Percentiles rank a stretch among this genome's conserved stretches.
These are phyloP conservation scores for Rhyacophila brunnea DNA, from an alignment of 1,140 invertebrate genomes.

Conservation along the genomic window DNA sequence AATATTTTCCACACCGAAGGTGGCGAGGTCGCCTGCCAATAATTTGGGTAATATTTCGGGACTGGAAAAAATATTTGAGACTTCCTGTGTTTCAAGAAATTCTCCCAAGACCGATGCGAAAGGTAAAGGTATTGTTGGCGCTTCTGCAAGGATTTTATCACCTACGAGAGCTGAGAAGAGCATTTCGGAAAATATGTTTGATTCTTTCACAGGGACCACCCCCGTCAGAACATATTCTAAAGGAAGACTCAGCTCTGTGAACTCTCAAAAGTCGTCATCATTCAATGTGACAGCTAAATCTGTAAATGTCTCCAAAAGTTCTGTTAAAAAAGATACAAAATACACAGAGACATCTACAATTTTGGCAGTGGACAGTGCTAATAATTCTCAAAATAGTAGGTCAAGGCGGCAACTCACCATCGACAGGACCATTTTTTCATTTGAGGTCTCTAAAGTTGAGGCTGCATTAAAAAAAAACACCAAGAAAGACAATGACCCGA, in stretches of 20 bases:
- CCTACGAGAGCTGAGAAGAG: constrained; percentile 5
- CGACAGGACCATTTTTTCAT: constrained; percentile 24
- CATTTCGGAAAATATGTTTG: constrained; percentile 14
- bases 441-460: constrained; percentile 24
- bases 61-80: constrained; percentile 38
- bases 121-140: constrained; percentile 36
- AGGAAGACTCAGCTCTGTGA: not conserved
- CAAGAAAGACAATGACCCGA: not conserved
- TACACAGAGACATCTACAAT: constrained; percentile 4
- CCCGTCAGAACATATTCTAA: constrained; percentile 15
- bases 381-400: not conserved
- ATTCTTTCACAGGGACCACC: constrained; percentile 1
- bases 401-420: constrained; percentile 27
- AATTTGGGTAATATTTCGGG: constrained; percentile 46
- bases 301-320: not conserved
- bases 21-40: constrained; percentile 44
- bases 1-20: constrained; percentile 39
- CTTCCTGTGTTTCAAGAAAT: constrained; percentile 39
- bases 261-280: not conserved
- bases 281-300: not conserved
- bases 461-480: not conserved
- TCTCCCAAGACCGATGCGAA: constrained; percentile 43
- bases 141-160: not conserved
- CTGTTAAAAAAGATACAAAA: not conserved
- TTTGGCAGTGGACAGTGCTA: constrained; percentile 5